phyloP scores from a whole-genome alignment of 2,113 vertebrate genomes.

The Ophthalmolycus amberensis region DNA sequence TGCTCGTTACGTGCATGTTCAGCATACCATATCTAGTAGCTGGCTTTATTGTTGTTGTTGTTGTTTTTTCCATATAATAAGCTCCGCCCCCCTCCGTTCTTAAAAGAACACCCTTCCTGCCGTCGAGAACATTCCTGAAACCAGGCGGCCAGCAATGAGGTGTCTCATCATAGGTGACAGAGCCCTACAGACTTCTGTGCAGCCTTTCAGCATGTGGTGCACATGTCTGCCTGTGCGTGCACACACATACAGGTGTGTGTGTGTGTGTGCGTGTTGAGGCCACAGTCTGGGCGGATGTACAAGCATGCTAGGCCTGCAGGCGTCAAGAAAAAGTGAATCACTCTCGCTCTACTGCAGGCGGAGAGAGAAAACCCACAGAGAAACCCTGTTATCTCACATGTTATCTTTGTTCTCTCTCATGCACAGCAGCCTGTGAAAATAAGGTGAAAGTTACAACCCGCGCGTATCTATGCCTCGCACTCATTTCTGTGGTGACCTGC shows the following conservation, averaged over 20 bases:
- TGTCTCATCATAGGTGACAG: slow-evolving; percentile 69
- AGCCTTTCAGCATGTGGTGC: slow-evolving; percentile 12
- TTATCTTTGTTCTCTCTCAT: slow-evolving; percentile 32
- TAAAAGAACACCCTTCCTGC: slow-evolving; percentile 48
- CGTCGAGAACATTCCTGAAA: slow-evolving; percentile 70
- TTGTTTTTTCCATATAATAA: slow-evolving; percentile 45
- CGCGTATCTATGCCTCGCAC: not conserved
- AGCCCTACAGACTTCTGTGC: slow-evolving; percentile 54
- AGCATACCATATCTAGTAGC: not conserved
- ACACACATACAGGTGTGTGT: slow-evolving; percentile 47
- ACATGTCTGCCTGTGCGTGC: slow-evolving; percentile 14
- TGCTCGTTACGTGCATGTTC: not conserved
- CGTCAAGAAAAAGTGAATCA: slow-evolving; percentile 74
- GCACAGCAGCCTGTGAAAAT: slow-evolving; percentile 32
- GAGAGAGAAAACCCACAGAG: slow-evolving; percentile 55
- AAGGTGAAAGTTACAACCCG: not conserved
- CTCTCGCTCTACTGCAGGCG: slow-evolving; percentile 32
- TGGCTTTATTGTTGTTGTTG: not conserved
- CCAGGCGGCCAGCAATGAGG: slow-evolving; percentile 67
- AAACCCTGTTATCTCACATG: slow-evolving; percentile 46
- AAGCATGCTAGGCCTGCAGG: slow-evolving; percentile 61
- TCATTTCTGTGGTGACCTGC: slow-evolving; percentile 14
- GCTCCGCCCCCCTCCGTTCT: slow-evolving; percentile 24
- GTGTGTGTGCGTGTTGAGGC: slow-evolving; percentile 33
- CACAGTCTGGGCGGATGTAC: slow-evolving; percentile 61